phyloP scores from a whole-genome alignment of 1,140 invertebrate genomes.

The Rhagoletis pomonella region DNA sequence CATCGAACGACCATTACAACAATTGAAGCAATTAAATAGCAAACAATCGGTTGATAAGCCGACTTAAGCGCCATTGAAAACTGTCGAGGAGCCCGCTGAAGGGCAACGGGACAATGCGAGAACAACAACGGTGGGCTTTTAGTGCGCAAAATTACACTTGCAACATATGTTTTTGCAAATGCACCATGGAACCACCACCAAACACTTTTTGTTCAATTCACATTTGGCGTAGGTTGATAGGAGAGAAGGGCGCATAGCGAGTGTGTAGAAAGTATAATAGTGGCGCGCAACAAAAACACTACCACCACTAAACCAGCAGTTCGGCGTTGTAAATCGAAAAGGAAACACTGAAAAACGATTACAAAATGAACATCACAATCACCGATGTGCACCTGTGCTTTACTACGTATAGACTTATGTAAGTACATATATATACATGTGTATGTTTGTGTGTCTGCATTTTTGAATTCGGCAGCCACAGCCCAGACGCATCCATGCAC shows the following conservation, averaged over 20 bases:
- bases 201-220: background rate
- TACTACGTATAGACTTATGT: background rate
- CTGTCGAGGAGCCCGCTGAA: background rate
- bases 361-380: background rate
- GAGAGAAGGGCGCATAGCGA: background rate
- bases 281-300: background rate
- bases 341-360: background rate
- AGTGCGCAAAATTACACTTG: conserved; percentile 9
- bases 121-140: conserved; percentile 30
- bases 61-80: conserved; percentile 29
- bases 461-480: background rate
- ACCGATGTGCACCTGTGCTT: no score
- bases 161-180: background rate
- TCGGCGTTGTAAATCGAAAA: background rate
- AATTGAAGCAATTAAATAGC: background rate
- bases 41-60: conserved; percentile 1
- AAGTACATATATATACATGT: background rate
- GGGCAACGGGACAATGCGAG: background rate
- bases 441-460: background rate
- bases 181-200: background rate
- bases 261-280: no score
- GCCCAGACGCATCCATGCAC: background rate
- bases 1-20: background rate
- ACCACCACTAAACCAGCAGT: background rate
- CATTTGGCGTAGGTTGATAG: background rate